phyloP scores from a whole-genome alignment of 2,888 invertebrate genomes.

The Lamproptera curius region DNA sequence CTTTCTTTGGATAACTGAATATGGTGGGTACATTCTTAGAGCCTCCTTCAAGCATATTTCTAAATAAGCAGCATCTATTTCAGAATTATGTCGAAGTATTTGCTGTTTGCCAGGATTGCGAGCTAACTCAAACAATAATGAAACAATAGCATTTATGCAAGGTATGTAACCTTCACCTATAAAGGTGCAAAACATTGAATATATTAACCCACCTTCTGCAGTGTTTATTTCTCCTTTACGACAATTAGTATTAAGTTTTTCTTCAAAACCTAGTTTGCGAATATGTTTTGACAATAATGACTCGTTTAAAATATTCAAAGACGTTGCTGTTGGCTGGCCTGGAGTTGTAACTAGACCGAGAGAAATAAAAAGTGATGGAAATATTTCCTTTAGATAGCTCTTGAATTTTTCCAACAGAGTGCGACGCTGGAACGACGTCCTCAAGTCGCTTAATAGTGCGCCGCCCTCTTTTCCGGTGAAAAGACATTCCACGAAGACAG shows the following conservation, averaged over 20 bases:
- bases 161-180: conserved; percentile 65
- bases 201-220: conserved; percentile 47
- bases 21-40: conserved; percentile 61
- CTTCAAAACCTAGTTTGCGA: conserved; percentile 44
- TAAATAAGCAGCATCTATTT: conserved; percentile 43
- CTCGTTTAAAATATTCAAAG: conserved; percentile 37
- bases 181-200: conserved; percentile 50
- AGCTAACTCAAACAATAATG: conserved; percentile 56
- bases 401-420: conserved; percentile 49
- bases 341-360: conserved; percentile 49
- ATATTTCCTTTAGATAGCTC: conserved; percentile 62
- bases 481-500: conserved; percentile 62
- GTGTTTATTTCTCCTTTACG: conserved; percentile 20
- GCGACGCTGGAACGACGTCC: conserved; percentile 45
- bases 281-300: conserved; percentile 49
- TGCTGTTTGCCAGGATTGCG: conserved; percentile 47
- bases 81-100: conserved; percentile 42
- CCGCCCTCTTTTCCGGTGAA: conserved; percentile 48
- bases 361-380: conserved; percentile 58
- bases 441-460: conserved; percentile 45
- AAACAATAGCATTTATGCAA: conserved; percentile 51
- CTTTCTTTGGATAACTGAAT: conserved; percentile 55
- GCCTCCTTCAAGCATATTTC: conserved; percentile 59
- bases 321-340: conserved; percentile 41
- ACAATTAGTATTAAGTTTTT: conserved; percentile 39